Evolutionary conservation across 2,888 invertebrate species (phyloP), one percentile per base, ranked within the genome.

Genomic region (Sussaba pulchella): DNA sequence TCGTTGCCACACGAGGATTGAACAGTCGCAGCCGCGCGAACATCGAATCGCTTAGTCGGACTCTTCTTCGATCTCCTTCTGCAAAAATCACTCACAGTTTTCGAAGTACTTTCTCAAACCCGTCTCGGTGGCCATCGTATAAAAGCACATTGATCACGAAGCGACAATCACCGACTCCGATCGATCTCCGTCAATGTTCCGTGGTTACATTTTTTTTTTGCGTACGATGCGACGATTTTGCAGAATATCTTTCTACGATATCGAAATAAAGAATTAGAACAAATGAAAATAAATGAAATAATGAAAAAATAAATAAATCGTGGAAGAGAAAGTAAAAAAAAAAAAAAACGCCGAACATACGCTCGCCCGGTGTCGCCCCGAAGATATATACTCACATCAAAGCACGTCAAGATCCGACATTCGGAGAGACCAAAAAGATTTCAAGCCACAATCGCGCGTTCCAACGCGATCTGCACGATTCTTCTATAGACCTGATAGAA

Each of bases 401-500:
- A 86, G 83, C 82, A 86, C 82, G 87, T 87, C 81, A 84, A 83
- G 82, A 82, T 87, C 87, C 88, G 78, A 73, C 85, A 84, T 85
- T 87, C 85, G 79, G 85, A 85, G 82, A 82, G 85, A 87, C 85
- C 85, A 87, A 85, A 86, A 85, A 85, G 85, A 85, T 87, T 88
- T 88, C 76, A 86, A 87, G 83, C 88, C 88, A 86, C 84, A 87
- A 85, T 85, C 87, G 83, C 84, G 88, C 84, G 86, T 88, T 88
- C 85, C 89, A 85, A 86, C 85, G 83, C 85, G 84, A 85, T 86
- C 86, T 79, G 87, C 86, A 81, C 81, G 82, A 87, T 84, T 87
- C 87, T 87, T 88, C 88, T 89, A 89, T 85, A 90, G 84, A 90
- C 90, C 91, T 90, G 85, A 83, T 83, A 83, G 82, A 84, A 88